phyloP scores from a whole-genome alignment of 2,797 vertebrate genomes.

The Sebastes trivittatus region DNA sequence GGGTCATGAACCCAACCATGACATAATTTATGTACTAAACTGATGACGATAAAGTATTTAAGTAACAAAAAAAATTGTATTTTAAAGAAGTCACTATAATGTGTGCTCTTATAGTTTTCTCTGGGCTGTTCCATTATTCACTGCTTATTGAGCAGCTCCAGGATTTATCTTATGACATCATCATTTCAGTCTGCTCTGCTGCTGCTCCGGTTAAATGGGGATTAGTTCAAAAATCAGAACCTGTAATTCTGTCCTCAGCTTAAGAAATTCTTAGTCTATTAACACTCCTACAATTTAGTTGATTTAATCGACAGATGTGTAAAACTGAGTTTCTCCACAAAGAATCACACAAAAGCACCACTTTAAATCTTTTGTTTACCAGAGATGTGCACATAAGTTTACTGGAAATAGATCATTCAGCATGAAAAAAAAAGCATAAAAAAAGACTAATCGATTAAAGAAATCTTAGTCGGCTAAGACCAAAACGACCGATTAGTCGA shows the following conservation, averaged over 20 bases:
- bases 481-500: background rate
- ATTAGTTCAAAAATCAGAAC: slow-evolving; percentile 16
- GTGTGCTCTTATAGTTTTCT: background rate
- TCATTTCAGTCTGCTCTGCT: background rate
- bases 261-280: too few species aligned
- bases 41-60: background rate
- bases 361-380: background rate
- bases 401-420: background rate
- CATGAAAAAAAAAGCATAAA: background rate
- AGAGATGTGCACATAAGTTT: background rate
- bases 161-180: slow-evolving; percentile 49
- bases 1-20: background rate
- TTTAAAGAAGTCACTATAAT: background rate
- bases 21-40: background rate
- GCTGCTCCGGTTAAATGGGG: slow-evolving; percentile 17
- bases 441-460: rapidly evolving
- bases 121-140: background rate
- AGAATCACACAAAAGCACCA: background rate
- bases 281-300: too few species aligned
- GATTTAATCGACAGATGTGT: too few species aligned
- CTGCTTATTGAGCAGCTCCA: slow-evolving; percentile 11
- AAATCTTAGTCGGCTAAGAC: background rate
- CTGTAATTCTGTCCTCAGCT: too few species aligned
- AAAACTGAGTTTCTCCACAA: background rate
- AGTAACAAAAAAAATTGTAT: background rate